A percentile compares a stretch with the other conserved stretches of the same genome.
These are phyloP conservation scores for Littorina saxatilis DNA, from an alignment of 1,140 invertebrate species.

Conservation along the genomic window DNA sequence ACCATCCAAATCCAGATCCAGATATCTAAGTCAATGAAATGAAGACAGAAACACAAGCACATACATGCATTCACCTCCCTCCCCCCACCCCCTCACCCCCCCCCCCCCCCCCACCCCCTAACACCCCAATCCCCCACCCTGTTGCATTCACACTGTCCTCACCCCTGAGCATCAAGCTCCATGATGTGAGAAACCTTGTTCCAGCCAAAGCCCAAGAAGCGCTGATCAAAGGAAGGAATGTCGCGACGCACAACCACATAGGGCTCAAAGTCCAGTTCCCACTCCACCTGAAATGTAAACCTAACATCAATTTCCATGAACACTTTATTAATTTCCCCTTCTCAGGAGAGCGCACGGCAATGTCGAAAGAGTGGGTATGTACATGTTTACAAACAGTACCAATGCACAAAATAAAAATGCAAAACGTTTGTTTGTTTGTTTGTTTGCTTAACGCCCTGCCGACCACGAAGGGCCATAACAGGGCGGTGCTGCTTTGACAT, in stretches of 20 bases:
- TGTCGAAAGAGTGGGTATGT: no score
- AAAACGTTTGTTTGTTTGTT: no score
- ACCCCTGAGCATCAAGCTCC: slow-evolving; percentile 88
- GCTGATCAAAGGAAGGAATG: slow-evolving; percentile 88
- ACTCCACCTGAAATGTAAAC: slow-evolving; percentile 86
- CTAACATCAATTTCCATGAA: no score
- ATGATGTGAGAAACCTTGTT: slow-evolving; percentile 96
- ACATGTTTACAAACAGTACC: no score
- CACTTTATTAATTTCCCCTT: no score
- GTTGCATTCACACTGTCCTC: slow-evolving; percentile 31
- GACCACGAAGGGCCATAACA: no score
- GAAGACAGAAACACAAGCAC: neutral
- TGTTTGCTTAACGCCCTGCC: no score
- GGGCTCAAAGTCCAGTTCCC: slow-evolving; percentile 95
- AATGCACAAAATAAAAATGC: no score
- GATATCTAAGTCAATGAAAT: neutral
- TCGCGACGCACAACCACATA: slow-evolving; percentile 88
- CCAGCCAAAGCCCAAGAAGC: slow-evolving; percentile 97
- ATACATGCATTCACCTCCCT: neutral
- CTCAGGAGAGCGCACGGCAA: no score
- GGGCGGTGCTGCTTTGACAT: no score
- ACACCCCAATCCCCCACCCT: neutral
- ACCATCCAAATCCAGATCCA: neutral
- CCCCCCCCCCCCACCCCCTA: neutral
- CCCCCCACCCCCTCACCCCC: neutral